Evolutionary conservation across 1,140 invertebrate genomes (phyloP).

Genomic region (Megalonaias nervosa): DNA sequence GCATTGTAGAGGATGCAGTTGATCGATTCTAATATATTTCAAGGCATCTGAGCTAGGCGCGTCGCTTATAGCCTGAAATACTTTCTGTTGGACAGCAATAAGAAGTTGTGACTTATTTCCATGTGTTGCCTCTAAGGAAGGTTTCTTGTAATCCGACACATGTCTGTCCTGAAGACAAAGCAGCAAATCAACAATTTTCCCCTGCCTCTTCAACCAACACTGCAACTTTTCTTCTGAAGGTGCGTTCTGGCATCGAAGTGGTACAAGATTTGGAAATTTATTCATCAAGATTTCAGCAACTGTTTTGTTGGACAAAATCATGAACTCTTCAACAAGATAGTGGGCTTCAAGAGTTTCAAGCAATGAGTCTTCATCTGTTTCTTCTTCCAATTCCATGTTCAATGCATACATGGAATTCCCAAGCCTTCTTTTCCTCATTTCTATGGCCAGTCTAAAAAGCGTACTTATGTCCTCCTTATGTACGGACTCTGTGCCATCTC

Average conservation of each 20-base stretch:
- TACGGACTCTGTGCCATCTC: neutral
- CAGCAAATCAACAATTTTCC: slow-evolving; percentile 26
- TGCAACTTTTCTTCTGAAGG: slow-evolving; percentile 34
- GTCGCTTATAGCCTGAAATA: slow-evolving; percentile 6
- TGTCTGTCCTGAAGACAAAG: slow-evolving; percentile 33
- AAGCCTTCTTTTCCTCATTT: slow-evolving; percentile 42
- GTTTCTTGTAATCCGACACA: neutral
- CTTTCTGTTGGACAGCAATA: slow-evolving; percentile 12
- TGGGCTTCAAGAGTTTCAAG: slow-evolving; percentile 53
- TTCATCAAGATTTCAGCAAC: slow-evolving; percentile 11
- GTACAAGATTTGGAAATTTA: slow-evolving; percentile 22
- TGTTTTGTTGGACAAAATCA: slow-evolving; percentile 30
- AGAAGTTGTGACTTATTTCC: slow-evolving; percentile 3
- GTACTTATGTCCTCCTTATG: slow-evolving; percentile 29
- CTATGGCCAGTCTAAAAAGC: slow-evolving; percentile 41
- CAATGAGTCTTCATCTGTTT: slow-evolving; percentile 28
- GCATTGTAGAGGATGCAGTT: slow-evolving; percentile 37
- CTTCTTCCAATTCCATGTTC: slow-evolving; percentile 28
- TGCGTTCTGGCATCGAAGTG: slow-evolving; percentile 36
- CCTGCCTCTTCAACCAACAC: slow-evolving; percentile 33
- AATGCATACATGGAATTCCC: slow-evolving; percentile 41
- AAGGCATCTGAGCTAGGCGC: neutral
- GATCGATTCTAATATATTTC: slow-evolving; percentile 15
- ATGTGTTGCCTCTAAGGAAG: slow-evolving; percentile 4
- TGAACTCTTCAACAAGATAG: slow-evolving; percentile 57